A percentile compares a stretch with the other conserved stretches of the same genome.
Evolutionary conservation across 2,113 vertebrate genomes (phyloP).

Genomic region (Ibidorhyncha struthersii): DNA sequence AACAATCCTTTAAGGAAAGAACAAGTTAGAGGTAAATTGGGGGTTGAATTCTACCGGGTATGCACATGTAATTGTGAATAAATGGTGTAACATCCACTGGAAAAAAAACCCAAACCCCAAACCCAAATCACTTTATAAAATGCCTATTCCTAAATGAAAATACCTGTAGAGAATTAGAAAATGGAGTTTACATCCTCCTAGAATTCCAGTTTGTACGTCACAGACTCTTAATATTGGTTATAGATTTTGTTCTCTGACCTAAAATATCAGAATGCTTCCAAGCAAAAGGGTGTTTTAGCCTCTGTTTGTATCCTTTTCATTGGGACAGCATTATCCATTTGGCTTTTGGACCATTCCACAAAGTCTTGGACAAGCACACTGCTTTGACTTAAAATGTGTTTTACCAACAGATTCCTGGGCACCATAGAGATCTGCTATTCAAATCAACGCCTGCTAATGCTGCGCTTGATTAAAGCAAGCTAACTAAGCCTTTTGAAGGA

Average conservation of each 20-base stretch:
- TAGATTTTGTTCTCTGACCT: not conserved
- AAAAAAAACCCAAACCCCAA: not conserved
- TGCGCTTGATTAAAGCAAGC: slow-evolving; percentile 15
- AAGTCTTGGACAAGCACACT: not conserved
- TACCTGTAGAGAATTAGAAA: not conserved
- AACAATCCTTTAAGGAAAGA: not conserved
- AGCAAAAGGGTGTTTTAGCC: not conserved
- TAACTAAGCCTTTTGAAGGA: not conserved
- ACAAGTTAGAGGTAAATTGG: not conserved
- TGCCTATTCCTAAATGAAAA: not conserved
- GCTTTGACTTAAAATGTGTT: not conserved
- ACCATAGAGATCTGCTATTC: not conserved
- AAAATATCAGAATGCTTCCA: not conserved
- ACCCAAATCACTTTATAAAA: not conserved
- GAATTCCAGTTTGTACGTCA: not conserved
- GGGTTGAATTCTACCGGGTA: not conserved
- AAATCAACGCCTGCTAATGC: not conserved
- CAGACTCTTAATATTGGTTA: not conserved
- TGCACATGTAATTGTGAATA: not conserved
- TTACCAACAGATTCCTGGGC: not conserved
- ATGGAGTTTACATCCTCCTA: not conserved
- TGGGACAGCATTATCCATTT: not conserved
- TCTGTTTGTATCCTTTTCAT: not conserved
- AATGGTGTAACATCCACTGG: not conserved
- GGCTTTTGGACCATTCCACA: not conserved